These are phyloP conservation scores for Bryconaethiops microstoma DNA, from an alignment of 2,797 vertebrate genomes.

Conservation along the genomic window DNA sequence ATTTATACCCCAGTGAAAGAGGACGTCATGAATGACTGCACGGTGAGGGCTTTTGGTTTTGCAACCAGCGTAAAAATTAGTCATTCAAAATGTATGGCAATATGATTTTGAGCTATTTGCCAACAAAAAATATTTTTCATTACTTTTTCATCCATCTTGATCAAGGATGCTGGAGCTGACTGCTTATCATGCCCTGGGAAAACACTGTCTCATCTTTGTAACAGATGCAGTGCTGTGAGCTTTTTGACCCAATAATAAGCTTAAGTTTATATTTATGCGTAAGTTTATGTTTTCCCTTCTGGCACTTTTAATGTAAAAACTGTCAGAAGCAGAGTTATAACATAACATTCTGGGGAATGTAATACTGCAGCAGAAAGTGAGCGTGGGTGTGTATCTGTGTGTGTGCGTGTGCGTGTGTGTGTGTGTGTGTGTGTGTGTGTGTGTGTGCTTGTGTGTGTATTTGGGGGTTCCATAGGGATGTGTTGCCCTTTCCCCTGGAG, in stretches of 20 bases:
- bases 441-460: constrained; percentile 28
- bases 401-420: neutral
- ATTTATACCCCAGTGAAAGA: too few species aligned
- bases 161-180: too few species aligned
- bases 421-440: constrained; percentile 1
- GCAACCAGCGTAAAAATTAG: too few species aligned
- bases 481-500: constrained; percentile 84
- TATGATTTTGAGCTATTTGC: too few species aligned
- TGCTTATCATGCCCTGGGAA: neutral
- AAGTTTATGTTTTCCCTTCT: neutral
- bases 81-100: too few species aligned
- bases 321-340: neutral
- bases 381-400: neutral
- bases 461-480: constrained; percentile 76
- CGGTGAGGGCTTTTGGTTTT: too few species aligned
- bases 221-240: neutral
- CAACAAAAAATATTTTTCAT: too few species aligned
- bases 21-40: too few species aligned
- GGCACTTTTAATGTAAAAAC: constrained; percentile 5
- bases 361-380: neutral
- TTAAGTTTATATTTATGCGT: neutral
- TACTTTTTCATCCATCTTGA: too few species aligned
- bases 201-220: neutral
- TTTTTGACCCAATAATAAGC: neutral
- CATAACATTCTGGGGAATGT: neutral